These are phyloP conservation scores for Argyresthia goedartella DNA, from an alignment of 2,888 invertebrate species.

Conservation along the genomic window DNA sequence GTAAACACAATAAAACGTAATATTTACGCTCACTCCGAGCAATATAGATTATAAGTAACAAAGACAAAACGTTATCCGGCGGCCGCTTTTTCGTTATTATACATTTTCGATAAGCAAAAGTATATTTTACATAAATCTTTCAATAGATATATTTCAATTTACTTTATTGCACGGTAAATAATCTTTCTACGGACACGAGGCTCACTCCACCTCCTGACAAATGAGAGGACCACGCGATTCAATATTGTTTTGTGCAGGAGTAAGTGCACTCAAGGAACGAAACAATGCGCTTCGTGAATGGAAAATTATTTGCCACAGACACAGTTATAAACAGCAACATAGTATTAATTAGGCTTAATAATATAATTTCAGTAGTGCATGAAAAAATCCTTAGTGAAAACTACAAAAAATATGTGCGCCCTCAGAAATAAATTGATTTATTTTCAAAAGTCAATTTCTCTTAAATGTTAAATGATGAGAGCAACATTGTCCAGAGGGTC, in stretches of 20 bases:
- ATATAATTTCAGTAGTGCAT: constrained; percentile 22
- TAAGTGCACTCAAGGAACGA: background rate
- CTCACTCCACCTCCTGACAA: too few species aligned
- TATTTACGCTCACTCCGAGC: constrained; percentile 58
- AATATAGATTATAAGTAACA: constrained; percentile 59
- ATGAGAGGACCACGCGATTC: too few species aligned
- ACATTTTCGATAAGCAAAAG: background rate
- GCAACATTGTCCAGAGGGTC: constrained; percentile 13
- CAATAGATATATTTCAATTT: too few species aligned
- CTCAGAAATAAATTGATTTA: background rate
- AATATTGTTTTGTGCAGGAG: too few species aligned
- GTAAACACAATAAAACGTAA: constrained; percentile 65
- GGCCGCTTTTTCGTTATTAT: constrained; percentile 25
- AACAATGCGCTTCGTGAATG: constrained; percentile 4
- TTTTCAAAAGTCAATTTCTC: background rate
- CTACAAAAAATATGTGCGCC: constrained; percentile 10
- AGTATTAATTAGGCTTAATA: constrained; percentile 21
- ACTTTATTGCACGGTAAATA: too few species aligned
- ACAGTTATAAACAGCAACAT: constrained; percentile 17
- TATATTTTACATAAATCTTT: too few species aligned
- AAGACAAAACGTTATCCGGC: constrained; percentile 37
- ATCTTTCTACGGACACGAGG: too few species aligned
- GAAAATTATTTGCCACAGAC: constrained; percentile 15
- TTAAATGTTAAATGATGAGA: too few species aligned
- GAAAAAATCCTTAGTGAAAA: constrained; percentile 6